These are phyloP conservation scores for Drosophila parabipectinata DNA, from an alignment of 1,140 invertebrate genomes.

Conservation along the genomic window DNA sequence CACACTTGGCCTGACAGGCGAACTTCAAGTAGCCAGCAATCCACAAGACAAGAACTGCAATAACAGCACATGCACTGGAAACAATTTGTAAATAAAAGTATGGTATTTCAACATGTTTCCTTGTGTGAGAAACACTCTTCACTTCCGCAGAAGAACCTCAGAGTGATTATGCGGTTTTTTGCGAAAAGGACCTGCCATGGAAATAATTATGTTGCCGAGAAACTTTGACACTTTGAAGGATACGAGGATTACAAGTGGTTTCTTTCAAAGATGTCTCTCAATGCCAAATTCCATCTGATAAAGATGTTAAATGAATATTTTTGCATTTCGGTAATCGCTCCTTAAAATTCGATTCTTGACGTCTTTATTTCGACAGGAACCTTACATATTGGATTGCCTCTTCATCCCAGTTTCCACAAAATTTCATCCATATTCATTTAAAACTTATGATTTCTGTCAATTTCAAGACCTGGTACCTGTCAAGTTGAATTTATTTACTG, in stretches of 20 bases:
- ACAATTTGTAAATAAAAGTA: background rate
- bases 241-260: background rate
- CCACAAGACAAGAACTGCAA: slow-evolving; percentile 30
- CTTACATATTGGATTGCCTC: background rate
- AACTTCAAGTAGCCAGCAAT: slow-evolving; percentile 42
- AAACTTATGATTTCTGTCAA: background rate
- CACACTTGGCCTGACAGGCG: slow-evolving; percentile 25
- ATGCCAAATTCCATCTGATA: background rate
- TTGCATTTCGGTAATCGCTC: background rate
- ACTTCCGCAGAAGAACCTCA: background rate
- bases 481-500: too few species aligned
- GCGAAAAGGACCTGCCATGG: background rate
- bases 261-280: background rate
- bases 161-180: background rate
- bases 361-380: background rate
- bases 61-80: slow-evolving; percentile 27
- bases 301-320: background rate
- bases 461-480: background rate
- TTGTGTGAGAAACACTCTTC: too few species aligned
- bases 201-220: background rate
- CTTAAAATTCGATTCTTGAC: background rate
- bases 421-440: background rate
- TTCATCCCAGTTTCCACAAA: background rate
- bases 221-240: background rate
- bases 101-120: too few species aligned